Conservation (phyloP, 2,113 vertebrate genomes). For the Microcebus lehilahytsara region DNA sequence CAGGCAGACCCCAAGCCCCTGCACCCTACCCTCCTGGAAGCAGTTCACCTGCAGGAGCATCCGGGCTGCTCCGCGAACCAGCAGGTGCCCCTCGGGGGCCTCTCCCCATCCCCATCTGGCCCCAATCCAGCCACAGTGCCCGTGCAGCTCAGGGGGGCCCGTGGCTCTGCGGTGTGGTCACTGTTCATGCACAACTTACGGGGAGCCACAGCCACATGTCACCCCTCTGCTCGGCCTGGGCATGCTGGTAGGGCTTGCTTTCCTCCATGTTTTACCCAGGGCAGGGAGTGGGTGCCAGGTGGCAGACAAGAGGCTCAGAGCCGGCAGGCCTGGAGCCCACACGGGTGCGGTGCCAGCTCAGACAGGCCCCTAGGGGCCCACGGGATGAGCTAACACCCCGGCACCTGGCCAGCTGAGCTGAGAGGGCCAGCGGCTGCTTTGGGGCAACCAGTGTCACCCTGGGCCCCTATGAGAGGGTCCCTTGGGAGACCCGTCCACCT, state of each 20-base stretch:
- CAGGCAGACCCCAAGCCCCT: too few relatives aligned
- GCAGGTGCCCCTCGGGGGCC: background rate
- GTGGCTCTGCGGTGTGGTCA: accelerated
- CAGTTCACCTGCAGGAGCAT: too few relatives aligned
- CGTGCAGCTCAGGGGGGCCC: accelerated
- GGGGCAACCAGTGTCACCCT: background rate
- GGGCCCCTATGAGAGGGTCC: background rate
- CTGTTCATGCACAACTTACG: accelerated
- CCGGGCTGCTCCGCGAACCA: background rate
- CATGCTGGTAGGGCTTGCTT: background rate
- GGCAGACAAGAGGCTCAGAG: background rate
- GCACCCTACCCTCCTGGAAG: background rate
- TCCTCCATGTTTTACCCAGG: background rate
- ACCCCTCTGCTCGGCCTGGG: too few relatives aligned
- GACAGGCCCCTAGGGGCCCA: background rate
- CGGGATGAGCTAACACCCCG: too few relatives aligned
- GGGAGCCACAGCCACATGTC: accelerated
- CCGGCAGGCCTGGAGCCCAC: background rate
- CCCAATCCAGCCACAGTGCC: accelerated
- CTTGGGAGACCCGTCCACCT: too few relatives aligned
- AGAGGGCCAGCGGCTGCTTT: background rate
- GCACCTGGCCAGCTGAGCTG: background rate
- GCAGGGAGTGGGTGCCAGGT: background rate
- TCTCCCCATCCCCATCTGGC: background rate
- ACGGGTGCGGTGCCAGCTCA: accelerated